These are phyloP conservation scores for Agrilus planipennis DNA, from an alignment of 1,140 invertebrate species.

Conservation along the genomic window DNA sequence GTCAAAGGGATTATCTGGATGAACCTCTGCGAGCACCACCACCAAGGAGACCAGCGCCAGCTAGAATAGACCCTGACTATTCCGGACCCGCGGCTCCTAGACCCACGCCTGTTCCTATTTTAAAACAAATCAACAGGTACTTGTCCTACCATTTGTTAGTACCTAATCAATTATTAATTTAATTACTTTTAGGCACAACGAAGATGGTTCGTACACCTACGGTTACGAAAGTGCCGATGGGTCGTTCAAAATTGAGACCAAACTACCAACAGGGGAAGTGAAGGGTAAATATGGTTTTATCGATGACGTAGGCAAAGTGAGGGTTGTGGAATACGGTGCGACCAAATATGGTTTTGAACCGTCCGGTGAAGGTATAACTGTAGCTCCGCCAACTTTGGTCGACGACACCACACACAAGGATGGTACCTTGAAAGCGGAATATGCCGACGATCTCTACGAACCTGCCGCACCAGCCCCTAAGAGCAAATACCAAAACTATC, in stretches of 20 bases:
- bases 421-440: constrained; percentile 32
- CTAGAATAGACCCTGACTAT: constrained; percentile 31
- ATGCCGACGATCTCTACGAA: constrained; percentile 37
- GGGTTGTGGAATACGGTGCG: constrained; percentile 78
- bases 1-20: too few relatives aligned
- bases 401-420: constrained; percentile 53
- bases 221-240: constrained; percentile 76
- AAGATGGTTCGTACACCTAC: constrained; percentile 78
- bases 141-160: neutral
- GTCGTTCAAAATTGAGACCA: constrained; percentile 77
- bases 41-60: constrained; percentile 43
- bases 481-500: too few relatives aligned
- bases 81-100: constrained; percentile 37
- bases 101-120: constrained; percentile 54
- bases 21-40: constrained; percentile 34
- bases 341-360: constrained; percentile 79
- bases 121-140: constrained; percentile 60
- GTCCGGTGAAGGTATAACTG: constrained; percentile 71
- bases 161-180: constrained; percentile 1
- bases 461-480: constrained; percentile 25
- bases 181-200: constrained; percentile 54
- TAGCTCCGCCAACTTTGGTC: constrained; percentile 64
- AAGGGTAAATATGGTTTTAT: constrained; percentile 81
- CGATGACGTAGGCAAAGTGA: constrained; percentile 65
- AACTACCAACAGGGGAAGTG: constrained; percentile 62